phyloP scores from a whole-genome alignment of 2,797 vertebrate species.

The Lepidocolaptes lacrymiger region DNA sequence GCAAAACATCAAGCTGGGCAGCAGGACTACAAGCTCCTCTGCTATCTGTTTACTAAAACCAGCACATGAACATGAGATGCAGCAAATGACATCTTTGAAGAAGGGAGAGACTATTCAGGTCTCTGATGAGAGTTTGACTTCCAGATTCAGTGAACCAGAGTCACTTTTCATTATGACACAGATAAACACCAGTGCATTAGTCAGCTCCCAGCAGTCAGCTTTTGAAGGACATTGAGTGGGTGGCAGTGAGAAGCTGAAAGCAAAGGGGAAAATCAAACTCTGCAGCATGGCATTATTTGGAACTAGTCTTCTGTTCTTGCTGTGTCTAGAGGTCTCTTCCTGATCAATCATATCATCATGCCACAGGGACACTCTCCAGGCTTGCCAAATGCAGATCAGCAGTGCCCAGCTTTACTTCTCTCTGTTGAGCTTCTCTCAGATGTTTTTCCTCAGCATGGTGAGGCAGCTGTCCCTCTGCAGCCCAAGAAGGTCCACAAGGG shows the following conservation, averaged over 20 bases:
- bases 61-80: not conserved
- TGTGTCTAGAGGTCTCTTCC: not conserved
- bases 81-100: not conserved
- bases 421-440: not conserved
- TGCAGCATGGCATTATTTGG: not conserved
- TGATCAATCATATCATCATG: not conserved
- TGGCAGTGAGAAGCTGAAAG: constrained; percentile 24
- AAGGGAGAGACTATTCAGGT: not conserved
- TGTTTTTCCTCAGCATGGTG: rapidly evolving
- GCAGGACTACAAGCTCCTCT: not conserved
- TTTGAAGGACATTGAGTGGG: constrained; percentile 47
- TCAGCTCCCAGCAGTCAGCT: not conserved
- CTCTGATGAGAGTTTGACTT: not conserved
- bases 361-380: not conserved
- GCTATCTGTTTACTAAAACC: not conserved
- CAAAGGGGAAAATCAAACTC: not conserved
- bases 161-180: constrained; percentile 1
- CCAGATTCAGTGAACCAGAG: not conserved
- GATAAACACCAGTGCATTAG: constrained; percentile 34
- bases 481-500: rapidly evolving
- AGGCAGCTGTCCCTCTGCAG: not conserved
- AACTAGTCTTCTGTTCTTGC: not conserved
- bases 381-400: not conserved
- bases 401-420: not conserved
- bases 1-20: not conserved